Evolutionary conservation across 1,140 invertebrate species (phyloP), one percentile per base, ranked within the genome.

Genomic region (Kradibia gibbosae): DNA sequence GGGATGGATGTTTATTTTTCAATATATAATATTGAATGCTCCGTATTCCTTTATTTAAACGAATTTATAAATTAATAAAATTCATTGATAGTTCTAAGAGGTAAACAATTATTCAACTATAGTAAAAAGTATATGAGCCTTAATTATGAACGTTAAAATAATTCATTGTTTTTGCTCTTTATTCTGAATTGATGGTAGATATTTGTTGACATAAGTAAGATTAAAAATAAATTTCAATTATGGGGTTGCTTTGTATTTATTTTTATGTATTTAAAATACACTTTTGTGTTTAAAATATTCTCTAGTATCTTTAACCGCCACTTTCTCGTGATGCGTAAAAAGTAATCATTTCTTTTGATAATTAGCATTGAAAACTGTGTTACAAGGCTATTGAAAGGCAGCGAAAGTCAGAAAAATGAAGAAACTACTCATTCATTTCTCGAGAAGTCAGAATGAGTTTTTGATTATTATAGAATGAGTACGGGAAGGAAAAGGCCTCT

Each of bases 381-480:
- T 65, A 65, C 57, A 65, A 77, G 39, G 42, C 74, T 77, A 78
- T 70, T 25, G 60, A 78, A 55, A 78, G 45, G 17, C 76, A 39
- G 48, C 60, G 74, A 65, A 34, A 77, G 73, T 75, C 5, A 28
- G n/a, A 76, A 76, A 76, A 76, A 76, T 76, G 39, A 62, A 25
- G 36, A 31, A 65, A 48, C 57, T 7, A 45, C 57, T 36, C 45
- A 20, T 78, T 50, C 60, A 20, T 67, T 78, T 65, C 45, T 65
- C 31, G 11, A 36, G 57, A 28, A 36, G 45, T 34, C 45, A 57
- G 60, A 57, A 76, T 70, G 79, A 81, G 72, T 65, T 81, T 80
- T 75, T 75, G 60, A 75, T 80, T 80, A 74, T 80, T 62, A 73
- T 55, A 48, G 17, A 39, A 65, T 31, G 78, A 17, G 53, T 42